Evolutionary conservation across 2,797 vertebrate species (phyloP).

Genomic region (Myotis pilosus): DNA sequence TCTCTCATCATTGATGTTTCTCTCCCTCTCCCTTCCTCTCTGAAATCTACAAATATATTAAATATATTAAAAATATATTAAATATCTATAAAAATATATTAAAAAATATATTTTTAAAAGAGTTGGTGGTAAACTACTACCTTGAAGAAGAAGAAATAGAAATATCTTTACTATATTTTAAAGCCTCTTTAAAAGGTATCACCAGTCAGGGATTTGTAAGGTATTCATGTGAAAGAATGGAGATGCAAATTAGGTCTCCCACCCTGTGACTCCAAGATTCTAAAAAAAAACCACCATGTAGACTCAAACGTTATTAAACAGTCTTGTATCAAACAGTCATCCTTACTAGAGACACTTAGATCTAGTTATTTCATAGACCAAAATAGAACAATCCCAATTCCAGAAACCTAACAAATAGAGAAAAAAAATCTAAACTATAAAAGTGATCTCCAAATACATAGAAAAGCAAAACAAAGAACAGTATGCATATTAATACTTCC

Average conservation of each 20-base stretch:
- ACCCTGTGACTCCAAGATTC: neutral
- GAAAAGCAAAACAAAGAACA: neutral
- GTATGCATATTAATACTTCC: neutral
- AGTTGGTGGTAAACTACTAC: no score
- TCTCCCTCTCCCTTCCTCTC: no score
- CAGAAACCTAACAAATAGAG: conserved; percentile 18
- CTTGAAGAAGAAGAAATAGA: no score
- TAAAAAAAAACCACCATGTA: neutral
- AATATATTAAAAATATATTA: no score
- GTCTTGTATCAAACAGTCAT: neutral
- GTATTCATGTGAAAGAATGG: neutral
- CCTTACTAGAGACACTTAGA: neutral
- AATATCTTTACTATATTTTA: neutral
- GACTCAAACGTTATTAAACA: neutral
- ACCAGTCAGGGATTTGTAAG: neutral
- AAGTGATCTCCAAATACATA: conserved; percentile 16
- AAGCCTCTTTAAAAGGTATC: neutral
- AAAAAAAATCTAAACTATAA: neutral
- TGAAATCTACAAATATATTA: no score
- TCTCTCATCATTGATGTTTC: no score
- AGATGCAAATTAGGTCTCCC: neutral
- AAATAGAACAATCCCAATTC: conserved; percentile 29
- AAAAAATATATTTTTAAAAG: no score
- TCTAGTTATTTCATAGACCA: neutral
- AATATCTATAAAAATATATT: no score